These are phyloP conservation scores for Apteryx mantelli DNA, from an alignment of 2,113 vertebrate genomes.

Conservation along the genomic window DNA sequence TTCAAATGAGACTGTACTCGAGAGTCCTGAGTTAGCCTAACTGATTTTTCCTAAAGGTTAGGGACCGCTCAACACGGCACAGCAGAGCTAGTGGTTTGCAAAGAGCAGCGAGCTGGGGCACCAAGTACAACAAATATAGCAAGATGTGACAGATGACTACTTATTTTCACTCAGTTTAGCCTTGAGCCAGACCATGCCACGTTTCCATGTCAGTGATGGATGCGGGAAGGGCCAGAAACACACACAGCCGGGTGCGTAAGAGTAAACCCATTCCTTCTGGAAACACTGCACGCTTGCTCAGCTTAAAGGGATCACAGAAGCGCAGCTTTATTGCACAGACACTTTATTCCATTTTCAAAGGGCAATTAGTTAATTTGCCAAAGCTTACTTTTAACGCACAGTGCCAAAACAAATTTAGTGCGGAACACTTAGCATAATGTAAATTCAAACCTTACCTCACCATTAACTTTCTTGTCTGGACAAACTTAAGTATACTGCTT, in stretches of 20 bases:
- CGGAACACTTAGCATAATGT: background rate
- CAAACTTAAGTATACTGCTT: background rate
- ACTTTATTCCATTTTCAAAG: background rate
- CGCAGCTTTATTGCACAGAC: background rate
- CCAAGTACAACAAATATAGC: rapidly evolving
- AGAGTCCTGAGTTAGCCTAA: background rate
- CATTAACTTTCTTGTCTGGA: background rate
- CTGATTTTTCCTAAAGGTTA: background rate
- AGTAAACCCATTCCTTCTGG: background rate
- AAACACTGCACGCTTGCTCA: background rate
- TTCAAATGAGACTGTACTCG: background rate
- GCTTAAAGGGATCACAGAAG: rapidly evolving
- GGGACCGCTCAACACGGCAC: no score
- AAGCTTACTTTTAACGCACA: background rate
- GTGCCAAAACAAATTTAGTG: background rate
- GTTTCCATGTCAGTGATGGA: rapidly evolving
- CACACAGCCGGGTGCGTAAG: background rate
- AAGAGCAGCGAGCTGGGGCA: background rate
- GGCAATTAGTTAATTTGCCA: background rate
- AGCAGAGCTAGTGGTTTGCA: background rate
- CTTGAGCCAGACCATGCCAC: background rate
- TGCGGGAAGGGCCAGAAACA: background rate
- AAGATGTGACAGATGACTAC: rapidly evolving
- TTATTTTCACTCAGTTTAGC: no score
- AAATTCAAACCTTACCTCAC: background rate